Percentiles rank a stretch among this genome's conserved stretches.
These are phyloP conservation scores for Baryphthengus martii DNA, from an alignment of 2,113 vertebrate species.

Conservation along the genomic window DNA sequence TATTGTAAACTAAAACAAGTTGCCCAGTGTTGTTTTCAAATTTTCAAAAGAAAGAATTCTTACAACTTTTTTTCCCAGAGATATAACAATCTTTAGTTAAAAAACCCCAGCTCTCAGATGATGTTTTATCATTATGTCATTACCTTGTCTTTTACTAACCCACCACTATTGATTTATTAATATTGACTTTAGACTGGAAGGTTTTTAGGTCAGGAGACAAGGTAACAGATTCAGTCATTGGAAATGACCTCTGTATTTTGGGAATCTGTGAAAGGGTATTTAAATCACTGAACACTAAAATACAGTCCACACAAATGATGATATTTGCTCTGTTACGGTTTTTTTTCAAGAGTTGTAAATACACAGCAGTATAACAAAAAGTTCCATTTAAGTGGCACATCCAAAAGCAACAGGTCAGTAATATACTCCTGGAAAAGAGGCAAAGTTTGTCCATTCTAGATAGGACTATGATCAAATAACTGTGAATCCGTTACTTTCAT, in stretches of 20 bases:
- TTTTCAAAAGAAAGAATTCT: neutral
- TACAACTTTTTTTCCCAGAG: neutral
- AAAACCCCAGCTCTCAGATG: neutral
- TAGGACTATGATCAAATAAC: neutral
- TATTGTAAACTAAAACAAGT: neutral
- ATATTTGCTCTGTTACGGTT: neutral
- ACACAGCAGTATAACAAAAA: neutral
- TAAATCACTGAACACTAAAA: neutral
- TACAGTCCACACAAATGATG: neutral
- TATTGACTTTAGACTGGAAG: neutral
- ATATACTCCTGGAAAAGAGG: neutral
- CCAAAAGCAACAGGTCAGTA: neutral
- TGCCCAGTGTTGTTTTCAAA: neutral
- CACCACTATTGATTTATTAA: neutral
- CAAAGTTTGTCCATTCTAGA: neutral
- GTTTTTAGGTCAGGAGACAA: neutral
- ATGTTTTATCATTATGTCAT: neutral
- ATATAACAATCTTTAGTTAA: neutral
- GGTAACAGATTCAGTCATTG: neutral
- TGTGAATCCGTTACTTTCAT: neutral
- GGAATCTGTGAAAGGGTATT: neutral
- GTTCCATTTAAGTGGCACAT: neutral
- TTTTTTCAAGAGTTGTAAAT: neutral
- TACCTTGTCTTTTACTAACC: neutral
- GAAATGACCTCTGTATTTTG: neutral